Evolutionary conservation across 2,797 vertebrate genomes (phyloP).

Genomic region (Manis pentadactyla): DNA sequence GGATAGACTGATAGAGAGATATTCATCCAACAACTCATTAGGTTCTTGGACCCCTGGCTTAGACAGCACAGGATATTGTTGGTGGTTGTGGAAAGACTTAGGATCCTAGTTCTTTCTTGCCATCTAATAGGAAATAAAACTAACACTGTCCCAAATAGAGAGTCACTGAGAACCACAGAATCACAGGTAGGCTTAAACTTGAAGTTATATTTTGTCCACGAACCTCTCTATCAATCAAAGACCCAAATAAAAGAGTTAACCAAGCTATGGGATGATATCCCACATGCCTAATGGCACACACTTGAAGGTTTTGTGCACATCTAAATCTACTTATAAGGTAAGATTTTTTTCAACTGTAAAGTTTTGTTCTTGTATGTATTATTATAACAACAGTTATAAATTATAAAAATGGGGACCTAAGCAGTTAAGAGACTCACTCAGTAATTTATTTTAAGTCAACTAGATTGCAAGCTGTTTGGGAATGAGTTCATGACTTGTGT

Average conservation of each 20-base stretch:
- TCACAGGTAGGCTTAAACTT: neutral
- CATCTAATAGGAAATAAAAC: neutral
- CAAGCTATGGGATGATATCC: neutral
- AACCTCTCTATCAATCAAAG: neutral
- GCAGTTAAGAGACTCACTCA: constrained; percentile 49
- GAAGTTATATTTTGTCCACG: neutral
- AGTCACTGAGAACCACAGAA: neutral
- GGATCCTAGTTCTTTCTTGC: neutral
- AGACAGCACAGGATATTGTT: neutral
- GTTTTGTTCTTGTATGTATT: neutral
- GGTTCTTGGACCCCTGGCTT: neutral
- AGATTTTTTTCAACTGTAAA: neutral
- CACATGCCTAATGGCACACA: neutral
- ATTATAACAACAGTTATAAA: constrained; percentile 27
- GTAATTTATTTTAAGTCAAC: constrained; percentile 66
- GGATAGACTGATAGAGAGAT: neutral
- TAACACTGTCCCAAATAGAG: neutral
- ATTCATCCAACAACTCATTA: neutral
- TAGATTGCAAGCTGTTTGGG: constrained; percentile 1
- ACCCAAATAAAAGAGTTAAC: constrained; percentile 45
- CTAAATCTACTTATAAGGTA: neutral
- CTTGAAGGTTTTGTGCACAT: neutral
- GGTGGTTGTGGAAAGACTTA: neutral
- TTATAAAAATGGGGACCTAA: constrained; percentile 61
- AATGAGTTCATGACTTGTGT: constrained; percentile 12